These are phyloP conservation scores for Oscheius sp. DNA, from an alignment of 2,888 invertebrate species.

Conservation along the genomic window DNA sequence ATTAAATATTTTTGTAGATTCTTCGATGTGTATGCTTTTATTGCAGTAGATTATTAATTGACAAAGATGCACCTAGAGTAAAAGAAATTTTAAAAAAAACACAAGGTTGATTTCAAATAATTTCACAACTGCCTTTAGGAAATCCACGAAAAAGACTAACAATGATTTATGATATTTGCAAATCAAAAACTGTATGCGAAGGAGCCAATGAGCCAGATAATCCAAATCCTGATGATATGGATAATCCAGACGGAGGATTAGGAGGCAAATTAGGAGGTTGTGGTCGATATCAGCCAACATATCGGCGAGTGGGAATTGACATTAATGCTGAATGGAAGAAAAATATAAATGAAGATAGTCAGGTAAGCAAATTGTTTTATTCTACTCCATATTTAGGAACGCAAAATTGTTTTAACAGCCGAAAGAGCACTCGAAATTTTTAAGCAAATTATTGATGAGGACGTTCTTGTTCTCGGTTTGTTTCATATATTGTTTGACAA, in stretches of 20 bases:
- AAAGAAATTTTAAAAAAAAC: constrained; percentile 94
- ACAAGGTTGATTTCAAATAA: constrained; percentile 73
- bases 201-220: constrained; percentile 80
- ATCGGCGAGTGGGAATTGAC: constrained; percentile 88
- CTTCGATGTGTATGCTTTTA: constrained; percentile 98
- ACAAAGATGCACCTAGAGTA: constrained; percentile 90
- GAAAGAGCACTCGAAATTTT: constrained; percentile 97
- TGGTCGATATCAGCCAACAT: constrained; percentile 94
- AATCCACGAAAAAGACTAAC: constrained; percentile 92
- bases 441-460: constrained; percentile 91
- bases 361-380: constrained; percentile 71
- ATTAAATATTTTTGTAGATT: constrained; percentile 72
- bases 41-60: constrained; percentile 94
- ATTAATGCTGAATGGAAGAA: constrained; percentile 95
- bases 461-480: constrained; percentile 80
- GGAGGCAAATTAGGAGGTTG: constrained; percentile 93
- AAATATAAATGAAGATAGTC: constrained; percentile 95
- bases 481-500: not conserved
- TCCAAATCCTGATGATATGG: constrained; percentile 26
- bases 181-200: constrained; percentile 96
- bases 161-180: constrained; percentile 96
- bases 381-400: constrained; percentile 75
- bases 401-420: constrained; percentile 90
- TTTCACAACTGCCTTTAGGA: constrained; percentile 15
- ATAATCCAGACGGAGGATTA: constrained; percentile 70